Evolutionary conservation across 35 echinoderm and acorn worm species (phyloP), one percentile per base, ranked within the genome.

Genomic region (Hemicentrotus pulcherrimus): DNA sequence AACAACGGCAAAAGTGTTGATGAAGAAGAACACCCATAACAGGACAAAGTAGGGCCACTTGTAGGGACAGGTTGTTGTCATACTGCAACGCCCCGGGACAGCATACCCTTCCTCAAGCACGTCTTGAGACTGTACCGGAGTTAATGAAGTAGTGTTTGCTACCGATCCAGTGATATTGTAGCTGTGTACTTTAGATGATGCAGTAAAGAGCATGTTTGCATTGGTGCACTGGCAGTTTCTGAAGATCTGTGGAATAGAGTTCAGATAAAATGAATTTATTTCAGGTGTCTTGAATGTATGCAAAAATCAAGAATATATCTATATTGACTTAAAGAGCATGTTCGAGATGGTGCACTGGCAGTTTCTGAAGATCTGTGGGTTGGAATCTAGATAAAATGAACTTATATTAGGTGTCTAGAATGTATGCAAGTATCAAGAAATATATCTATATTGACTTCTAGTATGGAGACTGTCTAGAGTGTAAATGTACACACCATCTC

Each of bases 1-100:
- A 46, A 99, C 98, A 78, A 97, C 94, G 31, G 95, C 95, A 22
- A 99, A 94, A n/a, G 96, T 94, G 0, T 96, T 97, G 91, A 97
- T 90, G n/a, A 96, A 96, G 48, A 97, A 78, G 32, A 97, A 91
- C 2, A 98, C 6, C 91, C 97, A 99, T 6, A 99, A 65, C 16
- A 97, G 86, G 30, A 86, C 92, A 15, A 97, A 86, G 91, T 31
- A 88, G 45, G 91, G 91, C 91, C 91, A 93, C 46, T 31, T 93
- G 91, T 93, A 93, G 48, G 46, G 91, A 58, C 91, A 93, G 14
- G 91, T 48, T 47, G 91, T 93, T 4, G 9, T 46, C 12, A n/a
- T n/a, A n/a, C 1, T 0, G 28, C 91, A 93, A 55, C 91, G 91
- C 22, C 91, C 91, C 48, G 91, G 91, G 30, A 93, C 32, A 5